Evolutionary conservation across 1,140 invertebrate species (phyloP).

Genomic region (Laupala kohalensis): DNA sequence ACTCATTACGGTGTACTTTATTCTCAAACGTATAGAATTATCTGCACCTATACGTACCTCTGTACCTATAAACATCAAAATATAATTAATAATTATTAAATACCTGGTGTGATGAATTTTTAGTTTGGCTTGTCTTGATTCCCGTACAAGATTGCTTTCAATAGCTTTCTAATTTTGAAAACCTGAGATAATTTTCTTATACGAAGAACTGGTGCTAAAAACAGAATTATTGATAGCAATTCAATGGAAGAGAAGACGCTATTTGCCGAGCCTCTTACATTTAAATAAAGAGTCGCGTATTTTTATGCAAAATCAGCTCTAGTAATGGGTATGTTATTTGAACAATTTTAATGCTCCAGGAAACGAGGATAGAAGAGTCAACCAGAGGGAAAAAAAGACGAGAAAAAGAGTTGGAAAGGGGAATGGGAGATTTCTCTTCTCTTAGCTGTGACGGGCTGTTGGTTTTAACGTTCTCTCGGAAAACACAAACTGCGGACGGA

Average conservation of each 20-base stretch:
- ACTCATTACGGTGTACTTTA: too few species aligned
- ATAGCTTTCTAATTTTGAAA: too few species aligned
- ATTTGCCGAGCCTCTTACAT: background rate
- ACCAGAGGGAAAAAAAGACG: background rate
- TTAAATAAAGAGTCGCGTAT: background rate
- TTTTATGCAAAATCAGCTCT: background rate
- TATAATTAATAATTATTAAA: too few species aligned
- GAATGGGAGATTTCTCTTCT: background rate
- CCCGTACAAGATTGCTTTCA: too few species aligned
- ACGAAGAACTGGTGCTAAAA: too few species aligned
- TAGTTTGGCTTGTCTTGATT: too few species aligned
- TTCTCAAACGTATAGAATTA: too few species aligned
- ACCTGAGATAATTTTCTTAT: too few species aligned
- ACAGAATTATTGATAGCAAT: background rate
- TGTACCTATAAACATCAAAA: too few species aligned
- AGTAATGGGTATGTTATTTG: background rate
- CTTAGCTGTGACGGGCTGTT: background rate
- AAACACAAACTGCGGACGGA: background rate
- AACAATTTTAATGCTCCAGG: background rate
- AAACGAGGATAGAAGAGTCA: background rate
- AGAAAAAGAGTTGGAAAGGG: background rate
- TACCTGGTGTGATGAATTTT: too few species aligned
- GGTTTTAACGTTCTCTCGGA: background rate
- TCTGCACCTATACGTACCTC: too few species aligned
- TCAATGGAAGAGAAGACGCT: background rate